Conservation (phyloP, 2,113 vertebrate species). For the Australoheros scitulus region DNA sequence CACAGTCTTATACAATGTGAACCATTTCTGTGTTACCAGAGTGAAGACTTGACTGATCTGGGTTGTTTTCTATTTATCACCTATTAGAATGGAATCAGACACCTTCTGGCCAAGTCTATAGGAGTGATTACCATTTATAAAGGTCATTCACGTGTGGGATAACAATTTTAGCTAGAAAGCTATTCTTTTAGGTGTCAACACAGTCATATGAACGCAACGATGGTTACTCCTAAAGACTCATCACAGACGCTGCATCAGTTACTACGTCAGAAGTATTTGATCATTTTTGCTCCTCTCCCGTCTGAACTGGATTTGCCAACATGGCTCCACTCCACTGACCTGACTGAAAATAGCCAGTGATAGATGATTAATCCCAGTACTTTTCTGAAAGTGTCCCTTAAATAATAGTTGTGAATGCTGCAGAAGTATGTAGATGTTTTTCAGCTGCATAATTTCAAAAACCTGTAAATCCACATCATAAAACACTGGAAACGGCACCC, state of each 20-base stretch:
- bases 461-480: not conserved
- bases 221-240: not conserved
- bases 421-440: not conserved
- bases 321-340: not conserved
- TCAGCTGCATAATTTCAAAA: not conserved
- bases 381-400: not conserved
- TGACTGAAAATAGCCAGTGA: not conserved
- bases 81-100: not conserved
- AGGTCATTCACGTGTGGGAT: not conserved
- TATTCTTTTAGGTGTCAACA: too few relatives aligned
- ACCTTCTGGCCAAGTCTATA: not conserved
- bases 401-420: not conserved
- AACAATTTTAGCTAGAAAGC: not conserved
- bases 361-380: not conserved
- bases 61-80: not conserved
- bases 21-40: too few relatives aligned
- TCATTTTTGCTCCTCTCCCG: not conserved
- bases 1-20: too few relatives aligned
- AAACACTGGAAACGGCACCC: not conserved
- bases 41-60: not conserved
- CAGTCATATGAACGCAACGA: too few relatives aligned
- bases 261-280: not conserved
- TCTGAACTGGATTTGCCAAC: not conserved
- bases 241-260: fast-evolving
- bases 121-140: not conserved